Base-by-base conservation (phyloP, 2,797 vertebrate species). In the Borostomias antarcticus region DNA sequence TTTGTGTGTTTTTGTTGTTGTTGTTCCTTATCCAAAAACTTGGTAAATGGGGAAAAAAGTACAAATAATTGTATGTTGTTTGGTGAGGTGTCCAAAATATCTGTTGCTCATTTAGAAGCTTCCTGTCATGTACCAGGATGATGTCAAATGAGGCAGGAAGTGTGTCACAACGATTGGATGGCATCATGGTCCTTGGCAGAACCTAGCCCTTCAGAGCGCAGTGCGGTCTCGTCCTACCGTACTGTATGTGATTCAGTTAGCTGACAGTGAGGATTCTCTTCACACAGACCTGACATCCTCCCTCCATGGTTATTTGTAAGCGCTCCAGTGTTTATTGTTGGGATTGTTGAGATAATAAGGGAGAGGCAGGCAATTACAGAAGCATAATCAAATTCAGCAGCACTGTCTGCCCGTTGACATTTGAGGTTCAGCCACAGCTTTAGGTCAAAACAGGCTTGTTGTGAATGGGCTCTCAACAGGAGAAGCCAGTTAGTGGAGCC, bases 121-220 rank as follows among this genome's bases (percentile, higher is more conserved):
- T 50, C 47, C 69, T 81, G 71, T 71, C 74, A 78, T 68, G 76
- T 10, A 35, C 8, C 54, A 51, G n/a, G 58, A 48, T 75, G 51
- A 26, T 66, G 50, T 32, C 61, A 48, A 65, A 78, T 47, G 69
- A 84, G 68, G 61, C 30, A 72, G 63, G 28, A 70, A 66, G 72
- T 81, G 77, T 75, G 74, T 89, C 86, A 85, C 37, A n/a, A 50
- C 21, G 72, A 19, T 75, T 85, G 85, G 77, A 86, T 76, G 79
- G 79, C 79, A 56, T 87, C 78, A 85, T 29, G 23, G 8, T 37
- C 73, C 21, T 21, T 51, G 19, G 15, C n/a, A 71, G 62, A 47
- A 56, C 13, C 21, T 10, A 66, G 64, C 71, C 59, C 68, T 51
- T 76, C 52, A 56, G 33, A 59, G 51, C 53, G 48, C 26, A 52